Evolutionary conservation across 2,113 vertebrate genomes (phyloP), one percentile per base, ranked within the genome.

Genomic region (Callorhinus ursinus): DNA sequence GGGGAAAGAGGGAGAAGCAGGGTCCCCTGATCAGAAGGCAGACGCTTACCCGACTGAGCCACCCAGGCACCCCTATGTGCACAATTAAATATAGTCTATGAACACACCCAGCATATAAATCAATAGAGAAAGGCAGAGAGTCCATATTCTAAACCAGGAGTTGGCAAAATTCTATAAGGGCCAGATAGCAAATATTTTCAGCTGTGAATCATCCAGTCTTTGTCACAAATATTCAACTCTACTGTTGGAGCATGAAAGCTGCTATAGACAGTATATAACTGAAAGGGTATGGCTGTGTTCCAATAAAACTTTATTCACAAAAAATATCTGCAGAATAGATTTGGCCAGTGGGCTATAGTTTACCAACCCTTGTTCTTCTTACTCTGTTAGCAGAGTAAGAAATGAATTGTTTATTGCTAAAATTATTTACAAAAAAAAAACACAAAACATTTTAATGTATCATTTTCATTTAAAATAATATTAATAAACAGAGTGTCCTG

Each of bases 231-330:
- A 57, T 71, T 93, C 24, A 42, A 46, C 51, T 77, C 57, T 76
- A 42, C 4, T 1, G 0, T 2, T 74, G 10, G 67, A 76, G 49
- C 31, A n/a, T 26, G 42, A 59, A 90, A 59, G 16, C 39, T 74
- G 72, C 39, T 90, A 79, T 10, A 86, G 61, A 42, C n/a, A 69
- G 57, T 42, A 61, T n/a, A 12, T 42, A 90, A 39, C 76, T 53
- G 24, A 83, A 91, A 79, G 3, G 16, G 13, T 33, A 1, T 67
- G 74, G 26, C 74, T 90, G 33, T 57, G 33, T 88, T 87, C 61
- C 42, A 46, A 95, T 89, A 92, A 92, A 96, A 89, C 57, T 89
- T 93, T 55, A 86, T 69, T 93, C 49, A 46, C 53, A 88, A 51
- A 93, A 96, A 77, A 13, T 77, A 46, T 9, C 28, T 57, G 8